phyloP scores from a whole-genome alignment of 2,888 invertebrate genomes.

The Candidula unifasciata region DNA sequence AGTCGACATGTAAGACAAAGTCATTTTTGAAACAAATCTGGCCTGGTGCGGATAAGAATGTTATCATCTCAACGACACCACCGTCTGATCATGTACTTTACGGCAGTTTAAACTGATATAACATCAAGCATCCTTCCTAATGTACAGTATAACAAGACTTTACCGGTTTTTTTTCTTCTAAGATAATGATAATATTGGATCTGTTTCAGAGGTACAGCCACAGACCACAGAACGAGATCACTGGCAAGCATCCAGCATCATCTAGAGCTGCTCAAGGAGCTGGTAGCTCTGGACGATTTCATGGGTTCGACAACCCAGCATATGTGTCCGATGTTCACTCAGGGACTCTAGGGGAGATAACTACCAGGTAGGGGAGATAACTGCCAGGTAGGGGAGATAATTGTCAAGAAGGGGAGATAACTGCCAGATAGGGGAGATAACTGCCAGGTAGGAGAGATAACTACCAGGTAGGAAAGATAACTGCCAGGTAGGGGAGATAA shows the following conservation, averaged over 20 bases:
- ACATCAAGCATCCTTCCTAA: no score
- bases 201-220: neutral
- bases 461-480: no score
- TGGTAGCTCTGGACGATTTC: neutral
- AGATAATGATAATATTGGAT: neutral
- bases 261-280: neutral
- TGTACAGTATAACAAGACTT: no score
- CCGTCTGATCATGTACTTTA: no score
- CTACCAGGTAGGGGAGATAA: neutral
- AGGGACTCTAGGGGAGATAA: neutral
- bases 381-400: neutral
- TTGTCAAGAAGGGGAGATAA: neutral
- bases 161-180: no score
- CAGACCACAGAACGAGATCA: neutral
- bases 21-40: no score
- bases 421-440: neutral
- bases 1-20: no score
- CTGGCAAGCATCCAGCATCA: neutral
- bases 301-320: constrained; percentile 32
- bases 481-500: no score
- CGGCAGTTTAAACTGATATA: no score
- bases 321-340: constrained; percentile 17
- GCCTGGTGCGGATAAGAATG: no score
- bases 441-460: no score
- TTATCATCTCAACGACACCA: no score